phyloP scores from a whole-genome alignment of 2,888 invertebrate species.

The Amphipoea lucens region DNA sequence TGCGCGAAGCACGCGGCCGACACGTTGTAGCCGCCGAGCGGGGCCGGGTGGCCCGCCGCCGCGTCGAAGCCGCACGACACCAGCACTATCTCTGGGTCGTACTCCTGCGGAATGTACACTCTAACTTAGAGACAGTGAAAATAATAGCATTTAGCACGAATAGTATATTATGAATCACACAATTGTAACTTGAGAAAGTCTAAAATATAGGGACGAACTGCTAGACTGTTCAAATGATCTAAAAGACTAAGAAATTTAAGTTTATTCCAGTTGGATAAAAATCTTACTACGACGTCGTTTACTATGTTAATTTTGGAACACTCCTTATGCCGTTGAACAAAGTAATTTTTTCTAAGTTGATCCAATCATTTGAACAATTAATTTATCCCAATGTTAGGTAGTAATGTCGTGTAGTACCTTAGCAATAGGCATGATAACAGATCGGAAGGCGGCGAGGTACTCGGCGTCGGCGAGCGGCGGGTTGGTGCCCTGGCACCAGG shows the following conservation, averaged over 20 bases:
- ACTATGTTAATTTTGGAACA: neutral
- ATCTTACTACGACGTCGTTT: neutral
- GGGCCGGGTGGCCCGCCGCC: constrained; percentile 97
- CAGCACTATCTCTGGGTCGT: constrained; percentile 97
- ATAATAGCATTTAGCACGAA: neutral
- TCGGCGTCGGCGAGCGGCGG: constrained; percentile 99
- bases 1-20: constrained; percentile 98
- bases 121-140: neutral
- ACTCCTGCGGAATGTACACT: constrained; percentile 89
- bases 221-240: neutral
- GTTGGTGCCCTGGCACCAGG: constrained; percentile 97
- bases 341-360: neutral
- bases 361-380: too few relatives aligned
- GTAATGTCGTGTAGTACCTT: constrained; percentile 75
- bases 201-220: neutral
- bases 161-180: neutral
- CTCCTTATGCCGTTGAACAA: neutral
- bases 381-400: neutral
- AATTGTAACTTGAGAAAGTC: neutral
- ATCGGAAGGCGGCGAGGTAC: constrained; percentile 98
- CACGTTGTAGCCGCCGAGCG: constrained; percentile 98
- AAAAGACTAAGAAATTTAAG: neutral
- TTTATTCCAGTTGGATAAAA: neutral
- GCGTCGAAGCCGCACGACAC: constrained; percentile 99
- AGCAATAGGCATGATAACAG: constrained; percentile 98